Conservation (phyloP, 2,113 vertebrate genomes). For the Recurvirostra avosetta region DNA sequence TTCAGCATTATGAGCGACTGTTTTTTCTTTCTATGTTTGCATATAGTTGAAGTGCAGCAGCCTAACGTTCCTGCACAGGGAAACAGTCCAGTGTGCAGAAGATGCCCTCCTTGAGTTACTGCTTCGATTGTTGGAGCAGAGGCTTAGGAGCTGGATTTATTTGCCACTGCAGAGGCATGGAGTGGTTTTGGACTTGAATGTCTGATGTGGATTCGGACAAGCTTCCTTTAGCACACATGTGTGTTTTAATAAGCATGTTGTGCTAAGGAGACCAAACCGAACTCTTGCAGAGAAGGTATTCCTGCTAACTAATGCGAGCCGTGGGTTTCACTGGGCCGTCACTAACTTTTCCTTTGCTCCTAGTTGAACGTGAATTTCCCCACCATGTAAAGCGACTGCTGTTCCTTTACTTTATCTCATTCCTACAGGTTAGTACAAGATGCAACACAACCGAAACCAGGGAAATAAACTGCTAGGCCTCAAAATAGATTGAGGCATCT, state of each 20-base stretch:
- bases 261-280: neutral
- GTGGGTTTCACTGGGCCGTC: neutral
- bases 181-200: neutral
- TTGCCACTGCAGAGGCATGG: neutral
- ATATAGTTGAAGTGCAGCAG: neutral
- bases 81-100: neutral
- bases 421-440: neutral
- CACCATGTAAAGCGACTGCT: neutral
- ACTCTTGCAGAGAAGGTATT: neutral
- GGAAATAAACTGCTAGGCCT: neutral
- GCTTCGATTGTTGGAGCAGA: neutral
- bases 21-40: neutral
- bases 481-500: neutral
- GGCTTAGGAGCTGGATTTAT: neutral
- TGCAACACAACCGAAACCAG: neutral
- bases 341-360: neutral
- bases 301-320: neutral
- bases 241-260: neutral
- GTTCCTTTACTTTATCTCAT: neutral
- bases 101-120: neutral
- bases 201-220: neutral
- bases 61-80: fast-evolving
- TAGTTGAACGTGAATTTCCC: neutral
- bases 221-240: neutral
- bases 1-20: neutral